phyloP scores from a whole-genome alignment of 2,888 invertebrate species.

The Dascillus cervinus region DNA sequence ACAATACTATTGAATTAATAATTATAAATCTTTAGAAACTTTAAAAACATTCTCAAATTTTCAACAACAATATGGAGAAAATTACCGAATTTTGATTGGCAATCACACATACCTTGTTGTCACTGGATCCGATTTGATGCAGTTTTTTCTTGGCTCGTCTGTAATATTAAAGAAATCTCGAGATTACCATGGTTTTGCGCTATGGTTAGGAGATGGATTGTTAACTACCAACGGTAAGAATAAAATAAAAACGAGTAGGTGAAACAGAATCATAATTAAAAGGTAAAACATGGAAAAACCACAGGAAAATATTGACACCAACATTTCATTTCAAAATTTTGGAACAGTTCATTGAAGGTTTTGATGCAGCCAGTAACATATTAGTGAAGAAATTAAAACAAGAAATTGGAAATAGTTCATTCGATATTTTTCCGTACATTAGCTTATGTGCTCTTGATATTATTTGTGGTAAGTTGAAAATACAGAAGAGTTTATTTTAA shows the following conservation, averaged over 20 bases:
- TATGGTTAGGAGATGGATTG: constrained; percentile 38
- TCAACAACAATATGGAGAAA: constrained; percentile 4
- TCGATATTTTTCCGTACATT: constrained; percentile 56
- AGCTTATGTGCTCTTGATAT: constrained; percentile 54
- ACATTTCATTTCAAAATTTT: constrained; percentile 73
- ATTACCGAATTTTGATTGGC: constrained; percentile 5
- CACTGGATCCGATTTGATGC: constrained; percentile 4
- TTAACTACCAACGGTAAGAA: constrained; percentile 37
- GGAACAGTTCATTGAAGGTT: constrained; percentile 62
- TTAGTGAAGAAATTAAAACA: constrained; percentile 48
- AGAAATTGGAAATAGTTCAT: constrained; percentile 36
- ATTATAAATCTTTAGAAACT: too few species aligned
- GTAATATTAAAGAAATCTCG: constrained; percentile 32
- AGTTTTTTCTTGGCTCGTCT: constrained; percentile 25
- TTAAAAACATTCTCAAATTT: too few species aligned
- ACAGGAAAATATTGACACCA: constrained; percentile 66
- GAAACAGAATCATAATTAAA: too few species aligned
- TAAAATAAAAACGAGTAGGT: too few species aligned
- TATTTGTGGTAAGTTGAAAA: constrained; percentile 47
- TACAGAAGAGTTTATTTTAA: not conserved
- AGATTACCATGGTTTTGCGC: constrained; percentile 28
- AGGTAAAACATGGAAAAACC: constrained; percentile 44
- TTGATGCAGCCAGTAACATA: constrained; percentile 54
- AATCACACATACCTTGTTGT: constrained; percentile 3
- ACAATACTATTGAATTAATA: too few species aligned